Conservation (phyloP, 2,888 invertebrate species). For the Ophion obscuratus region DNA sequence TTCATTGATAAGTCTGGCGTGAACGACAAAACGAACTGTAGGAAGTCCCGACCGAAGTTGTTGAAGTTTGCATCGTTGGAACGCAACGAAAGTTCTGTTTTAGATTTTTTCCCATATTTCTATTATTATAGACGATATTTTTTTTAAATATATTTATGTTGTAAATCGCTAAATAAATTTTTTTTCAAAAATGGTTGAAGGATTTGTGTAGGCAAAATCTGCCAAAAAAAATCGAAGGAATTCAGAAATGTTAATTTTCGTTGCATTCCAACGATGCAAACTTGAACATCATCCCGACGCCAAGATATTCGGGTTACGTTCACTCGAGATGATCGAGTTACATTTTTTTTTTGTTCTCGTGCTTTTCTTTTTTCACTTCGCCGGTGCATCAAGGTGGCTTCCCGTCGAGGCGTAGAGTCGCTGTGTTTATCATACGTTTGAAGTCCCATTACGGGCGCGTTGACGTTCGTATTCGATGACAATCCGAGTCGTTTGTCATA, state of each 20-base stretch:
- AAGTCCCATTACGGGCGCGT: conserved; percentile 54
- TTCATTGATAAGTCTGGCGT: background rate
- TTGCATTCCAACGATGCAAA: no score
- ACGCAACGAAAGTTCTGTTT: no score
- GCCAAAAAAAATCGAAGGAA: no score
- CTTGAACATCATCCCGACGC: no score
- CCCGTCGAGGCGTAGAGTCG: conserved; percentile 20
- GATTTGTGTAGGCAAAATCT: no score
- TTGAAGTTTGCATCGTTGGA: no score
- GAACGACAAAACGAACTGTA: background rate
- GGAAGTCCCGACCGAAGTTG: background rate
- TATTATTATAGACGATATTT: no score
- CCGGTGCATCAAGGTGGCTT: conserved; percentile 10
- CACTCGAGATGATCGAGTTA: conserved; percentile 49
- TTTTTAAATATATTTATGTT: no score
- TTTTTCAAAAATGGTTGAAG: no score
- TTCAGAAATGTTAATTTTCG: no score
- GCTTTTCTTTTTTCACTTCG: background rate
- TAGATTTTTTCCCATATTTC: no score
- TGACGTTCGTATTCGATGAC: conserved; percentile 61
- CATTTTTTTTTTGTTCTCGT: conserved; percentile 1
- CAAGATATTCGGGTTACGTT: conserved; percentile 31
- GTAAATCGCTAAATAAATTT: no score
- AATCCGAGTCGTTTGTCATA: conserved; percentile 47
- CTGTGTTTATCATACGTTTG: conserved; percentile 12